A percentile compares a stretch with the other conserved stretches of the same genome.
phyloP scores from a whole-genome alignment of 2,113 vertebrate genomes.

The Atherinomorus stipes region DNA sequence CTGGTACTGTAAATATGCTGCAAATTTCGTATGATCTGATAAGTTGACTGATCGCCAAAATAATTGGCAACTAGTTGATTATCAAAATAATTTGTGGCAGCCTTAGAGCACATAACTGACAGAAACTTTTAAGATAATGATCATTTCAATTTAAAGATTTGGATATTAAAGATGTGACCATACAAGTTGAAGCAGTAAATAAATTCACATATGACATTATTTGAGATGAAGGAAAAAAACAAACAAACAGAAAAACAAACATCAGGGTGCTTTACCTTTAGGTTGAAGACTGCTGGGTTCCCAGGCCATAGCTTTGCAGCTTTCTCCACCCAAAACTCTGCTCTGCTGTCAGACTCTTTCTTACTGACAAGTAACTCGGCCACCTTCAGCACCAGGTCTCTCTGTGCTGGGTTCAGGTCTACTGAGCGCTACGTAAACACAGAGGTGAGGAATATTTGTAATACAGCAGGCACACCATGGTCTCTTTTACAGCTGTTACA shows the following conservation, averaged over 20 bases:
- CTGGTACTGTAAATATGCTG: too few species aligned
- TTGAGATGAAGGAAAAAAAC: too few species aligned
- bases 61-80: too few species aligned
- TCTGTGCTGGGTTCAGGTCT: conserved; percentile 94
- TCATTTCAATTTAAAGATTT: too few species aligned
- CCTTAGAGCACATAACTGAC: too few species aligned
- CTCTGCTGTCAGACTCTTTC: conserved; percentile 88
- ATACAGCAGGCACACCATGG: not conserved
- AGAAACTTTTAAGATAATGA: too few species aligned
- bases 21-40: too few species aligned
- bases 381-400: conserved; percentile 95
- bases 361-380: conserved; percentile 92
- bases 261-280: conserved; percentile 87
- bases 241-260: not conserved
- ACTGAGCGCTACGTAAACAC: conserved; percentile 88
- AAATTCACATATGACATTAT: too few species aligned
- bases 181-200: not conserved
- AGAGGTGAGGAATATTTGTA: not conserved
- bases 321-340: conserved; percentile 97
- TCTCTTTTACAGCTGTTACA: not conserved
- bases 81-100: too few species aligned
- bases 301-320: conserved; percentile 92
- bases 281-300: conserved; percentile 88
- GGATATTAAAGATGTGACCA: too few species aligned
- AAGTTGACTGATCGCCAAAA: too few species aligned